Evolutionary conservation across 1,140 invertebrate genomes (phyloP), one percentile per base, ranked within the genome.

Genomic region (Ooceraea biroi): DNA sequence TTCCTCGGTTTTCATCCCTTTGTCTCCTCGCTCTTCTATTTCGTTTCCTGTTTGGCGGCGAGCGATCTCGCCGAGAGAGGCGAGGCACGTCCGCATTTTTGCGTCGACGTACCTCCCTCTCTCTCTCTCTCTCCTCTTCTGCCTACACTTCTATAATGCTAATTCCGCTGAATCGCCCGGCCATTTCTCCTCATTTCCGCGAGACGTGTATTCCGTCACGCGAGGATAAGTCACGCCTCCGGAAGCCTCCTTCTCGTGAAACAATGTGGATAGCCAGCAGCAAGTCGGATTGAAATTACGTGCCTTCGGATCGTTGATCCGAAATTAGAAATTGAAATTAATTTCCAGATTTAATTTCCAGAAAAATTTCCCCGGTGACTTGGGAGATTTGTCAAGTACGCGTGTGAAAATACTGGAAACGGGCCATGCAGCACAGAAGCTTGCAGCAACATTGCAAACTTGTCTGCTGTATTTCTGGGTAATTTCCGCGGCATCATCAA

Each of bases 141-240:
- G 36, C 36, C 63, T 78, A n/a, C 14, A 46, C 44, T 44, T 57
- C 58, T 82, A 19, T 8, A 71, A 41, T 17, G 19, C 58, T 82
- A 74, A 82, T 82, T 61, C 44, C 46, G 65, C 19, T 48, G 48
- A 63, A 55, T 84, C 55, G 74, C 82, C 48, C 69, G 69, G 57
- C 44, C 57, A 48, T 36, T 36, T 52, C 27, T 69, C 50, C 52
- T 58, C n/a, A 55, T 5, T 78, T 55, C 27, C 61, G 25, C 74
- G 63, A 27, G 50, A 68, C 65, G 60, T 41, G 44, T 30, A 41
- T 69, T 69, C 7, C 12, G 50, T n/a, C 44, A 80, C 65, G 65
- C 36, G 76, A 80, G 41, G 36, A 50, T 71, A 65, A 78, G 44
- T 5, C 44, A 22, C 50, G n/a, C 12, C 46, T 46, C n/a, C n/a